phyloP scores from a whole-genome alignment of 2,888 invertebrate genomes.

The Scaptodrosophila latifasciaeformis region DNA sequence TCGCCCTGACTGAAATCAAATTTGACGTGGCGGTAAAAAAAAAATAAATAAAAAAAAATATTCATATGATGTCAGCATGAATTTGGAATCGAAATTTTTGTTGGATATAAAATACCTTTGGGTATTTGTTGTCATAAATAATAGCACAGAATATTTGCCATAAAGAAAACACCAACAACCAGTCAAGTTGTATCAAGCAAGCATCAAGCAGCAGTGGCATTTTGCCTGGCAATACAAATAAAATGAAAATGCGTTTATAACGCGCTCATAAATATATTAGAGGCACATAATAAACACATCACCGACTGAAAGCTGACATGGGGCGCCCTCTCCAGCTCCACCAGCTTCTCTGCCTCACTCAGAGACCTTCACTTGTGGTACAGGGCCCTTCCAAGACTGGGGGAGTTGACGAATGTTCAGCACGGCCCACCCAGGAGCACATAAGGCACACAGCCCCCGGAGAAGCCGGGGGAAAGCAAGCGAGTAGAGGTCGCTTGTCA shows the following conservation, averaged over 20 bases:
- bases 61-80: constrained; percentile 48
- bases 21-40: constrained; percentile 11
- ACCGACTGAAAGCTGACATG: constrained; percentile 46
- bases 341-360: too few relatives aligned
- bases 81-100: constrained; percentile 56
- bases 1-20: constrained; percentile 5
- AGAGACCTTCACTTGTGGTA: too few relatives aligned
- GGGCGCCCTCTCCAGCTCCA: too few relatives aligned
- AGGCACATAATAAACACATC: constrained; percentile 66
- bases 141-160: constrained; percentile 37
- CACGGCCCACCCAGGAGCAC: constrained; percentile 18
- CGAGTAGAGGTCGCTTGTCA: constrained; percentile 22
- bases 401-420: constrained; percentile 53
- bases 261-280: constrained; percentile 67
- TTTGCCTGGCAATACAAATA: constrained; percentile 44
- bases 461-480: neutral
- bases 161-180: constrained; percentile 13
- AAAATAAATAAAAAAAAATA: neutral
- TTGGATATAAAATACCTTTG: constrained; percentile 45
- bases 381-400: too few relatives aligned
- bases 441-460: neutral
- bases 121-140: constrained; percentile 50
- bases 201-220: constrained; percentile 11
- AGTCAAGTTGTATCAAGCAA: neutral
- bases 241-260: constrained; percentile 68